Base-by-base conservation (phyloP, 2,888 invertebrate genomes). In the Eupithecia insigniata region DNA sequence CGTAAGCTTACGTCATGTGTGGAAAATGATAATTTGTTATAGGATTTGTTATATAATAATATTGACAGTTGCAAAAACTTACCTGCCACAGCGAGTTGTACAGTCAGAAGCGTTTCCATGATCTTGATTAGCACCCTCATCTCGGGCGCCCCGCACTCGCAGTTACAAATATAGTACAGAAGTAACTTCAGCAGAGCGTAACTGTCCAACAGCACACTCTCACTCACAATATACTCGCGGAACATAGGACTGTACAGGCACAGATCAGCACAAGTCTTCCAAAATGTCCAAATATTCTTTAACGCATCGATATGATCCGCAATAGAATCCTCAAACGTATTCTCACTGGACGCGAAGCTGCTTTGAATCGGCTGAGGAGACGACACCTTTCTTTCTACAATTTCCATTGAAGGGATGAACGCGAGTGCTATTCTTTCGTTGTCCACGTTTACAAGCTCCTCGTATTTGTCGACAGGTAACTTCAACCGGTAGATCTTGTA, bases 241-340 rank as follows among this genome's bases (percentile, higher is more conserved):
- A 96, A 95, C 87, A 89, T 85, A 0, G 95, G 95, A 75, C 95
- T 95, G 85, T 93, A 95, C 66, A 95, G 81, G 46, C 95, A 95
- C 62, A 96, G 81, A 10, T 87, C 87, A 6, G 94, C 94, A 79
- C 94, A 94, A 2, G 91, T 92, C 83, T 90, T 90, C 95, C 95
- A 95, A 76, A 95, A 95, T 58, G 93, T 92, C 75, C 89, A 89
- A 14, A 91, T 87, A 61, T 89, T 91, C 80, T 92, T 92, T 75
- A 95, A 76, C 60, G 89, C 78, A 39, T 92, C 92, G 3, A 91
- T 76, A 67, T 89, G 84, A 55, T 92, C 89, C 67, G 72, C 77
- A 12, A 78, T 61, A 0, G 84, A 77, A 12, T 87, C 88, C 22
- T 86, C 87, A 0, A 76, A 69, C 0, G 78, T 75, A 6, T 77